Evolutionary conservation across 2,888 invertebrate species (phyloP), one percentile per base, ranked within the genome.

Genomic region (Tethea ocularis): DNA sequence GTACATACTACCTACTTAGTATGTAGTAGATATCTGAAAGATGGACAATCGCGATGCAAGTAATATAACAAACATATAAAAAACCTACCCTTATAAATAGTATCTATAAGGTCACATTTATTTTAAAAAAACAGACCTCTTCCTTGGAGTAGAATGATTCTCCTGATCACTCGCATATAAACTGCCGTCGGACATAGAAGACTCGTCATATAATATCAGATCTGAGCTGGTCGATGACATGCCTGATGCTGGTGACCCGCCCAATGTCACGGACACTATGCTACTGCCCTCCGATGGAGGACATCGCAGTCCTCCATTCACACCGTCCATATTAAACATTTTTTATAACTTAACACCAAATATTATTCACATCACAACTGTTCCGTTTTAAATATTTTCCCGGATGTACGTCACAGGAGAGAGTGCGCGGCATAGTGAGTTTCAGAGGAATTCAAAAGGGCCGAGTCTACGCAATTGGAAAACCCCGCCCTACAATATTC

Each of bases 81-180:
- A 36, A 15, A 36, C 2, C 1, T 36, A 13, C 3, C 26, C 7
- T 26, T 26, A 26, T 1, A 3, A 26, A 7, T 26, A n/a, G 3
- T 26, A 26, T 26, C 7, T 26, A 26, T 26, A 6, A 26, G 6
- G 7, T 6, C 26, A 26, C 5, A 26, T 26, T 2, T 26, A 7
- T 26, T 6, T 7, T 6, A 26, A 26, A 26, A 26, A 6, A 3
- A 15, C 33, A 36, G 88, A 96, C 96, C 96, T 95, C 93, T 95
- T 96, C 58, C 93, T 89, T 0, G 93, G 91, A 51, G 94, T 93
- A 0, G 95, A 94, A 67, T 94, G 95, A 81, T 97, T 97, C 82
- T 97, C 97, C 84, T 97, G 97, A 77, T 97, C 97, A 83, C 97
- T 97, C 64, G 96, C 96, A 81, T 96, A 97, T 64, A 95, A 94